Conservation (phyloP, 2,888 invertebrate genomes). For the Agonum fuliginosum region DNA sequence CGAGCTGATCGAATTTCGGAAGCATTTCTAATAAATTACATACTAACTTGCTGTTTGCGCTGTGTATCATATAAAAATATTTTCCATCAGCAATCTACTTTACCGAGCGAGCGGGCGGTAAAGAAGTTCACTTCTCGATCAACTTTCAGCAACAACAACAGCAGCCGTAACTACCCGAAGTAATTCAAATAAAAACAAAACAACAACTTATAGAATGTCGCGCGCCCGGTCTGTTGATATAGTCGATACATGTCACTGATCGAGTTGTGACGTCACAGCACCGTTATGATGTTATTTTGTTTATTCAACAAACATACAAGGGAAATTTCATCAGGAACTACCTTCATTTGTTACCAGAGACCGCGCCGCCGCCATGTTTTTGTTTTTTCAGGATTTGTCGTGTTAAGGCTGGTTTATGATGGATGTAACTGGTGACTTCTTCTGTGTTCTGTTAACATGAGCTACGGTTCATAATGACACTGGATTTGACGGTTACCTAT, state of each 20-base stretch:
- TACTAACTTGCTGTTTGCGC: neutral
- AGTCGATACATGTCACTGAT: neutral
- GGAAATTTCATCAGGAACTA: no score
- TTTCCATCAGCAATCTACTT: neutral
- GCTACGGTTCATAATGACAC: no score
- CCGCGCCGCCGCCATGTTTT: no score
- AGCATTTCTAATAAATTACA: conserved; percentile 31
- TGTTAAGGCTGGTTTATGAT: no score
- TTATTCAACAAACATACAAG: conserved; percentile 27
- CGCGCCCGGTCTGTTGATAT: neutral
- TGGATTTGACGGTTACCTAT: no score
- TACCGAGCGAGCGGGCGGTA: no score
- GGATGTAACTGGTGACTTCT: no score
- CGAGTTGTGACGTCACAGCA: neutral
- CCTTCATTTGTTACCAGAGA: no score
- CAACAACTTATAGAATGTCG: conserved; percentile 36
- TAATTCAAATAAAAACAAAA: conserved; percentile 39
- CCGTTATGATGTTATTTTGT: conserved; percentile 24
- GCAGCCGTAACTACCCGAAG: neutral
- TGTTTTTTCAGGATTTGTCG: no score
- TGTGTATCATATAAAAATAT: conserved; percentile 27
- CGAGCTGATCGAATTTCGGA: no score
- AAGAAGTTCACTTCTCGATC: conserved; percentile 1
- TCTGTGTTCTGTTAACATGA: no score
- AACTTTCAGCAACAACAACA: conserved; percentile 12